Evolutionary conservation across 2,888 invertebrate genomes (phyloP).

Genomic region (Campaea margaritaria): DNA sequence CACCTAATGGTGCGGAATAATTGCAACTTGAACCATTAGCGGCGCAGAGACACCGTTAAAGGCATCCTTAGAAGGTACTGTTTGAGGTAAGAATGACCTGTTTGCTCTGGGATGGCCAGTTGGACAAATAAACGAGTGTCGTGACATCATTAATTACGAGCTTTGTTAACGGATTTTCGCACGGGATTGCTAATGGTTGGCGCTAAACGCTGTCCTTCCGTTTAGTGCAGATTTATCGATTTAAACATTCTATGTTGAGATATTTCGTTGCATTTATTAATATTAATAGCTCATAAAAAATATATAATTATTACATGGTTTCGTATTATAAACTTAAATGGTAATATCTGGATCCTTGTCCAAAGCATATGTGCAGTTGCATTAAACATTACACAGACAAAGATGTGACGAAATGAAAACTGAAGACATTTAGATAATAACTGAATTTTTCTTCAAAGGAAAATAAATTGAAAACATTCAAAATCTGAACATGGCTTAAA

Average conservation of each 20-base stretch:
- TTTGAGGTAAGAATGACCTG: conserved; percentile 71
- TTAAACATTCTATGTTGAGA: not conserved
- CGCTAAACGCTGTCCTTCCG: conserved; percentile 34
- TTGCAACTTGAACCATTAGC: conserved; percentile 73
- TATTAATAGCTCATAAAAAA: too few relatives aligned
- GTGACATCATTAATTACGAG: conserved; percentile 75
- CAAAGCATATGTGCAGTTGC: too few relatives aligned
- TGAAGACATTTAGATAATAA: too few relatives aligned
- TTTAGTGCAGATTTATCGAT: conserved; percentile 37
- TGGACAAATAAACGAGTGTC: conserved; percentile 72
- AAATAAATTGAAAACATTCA: too few relatives aligned
- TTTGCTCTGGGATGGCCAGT: conserved; percentile 67
- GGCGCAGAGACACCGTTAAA: conserved; percentile 53
- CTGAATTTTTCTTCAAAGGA: too few relatives aligned
- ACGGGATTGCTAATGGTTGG: conserved; percentile 43
- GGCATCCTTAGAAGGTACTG: conserved; percentile 46
- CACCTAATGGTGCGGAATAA: conserved; percentile 75
- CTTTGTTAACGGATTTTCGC: conserved; percentile 59
- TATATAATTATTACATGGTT: too few relatives aligned
- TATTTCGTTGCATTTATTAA: too few relatives aligned
- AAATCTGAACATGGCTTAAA: too few relatives aligned
- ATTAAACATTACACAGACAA: too few relatives aligned
- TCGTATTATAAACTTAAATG: too few relatives aligned
- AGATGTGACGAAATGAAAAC: too few relatives aligned
- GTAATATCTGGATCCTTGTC: too few relatives aligned